phyloP scores from a whole-genome alignment of 2,888 invertebrate genomes.

The Argynnis bischoffii region DNA sequence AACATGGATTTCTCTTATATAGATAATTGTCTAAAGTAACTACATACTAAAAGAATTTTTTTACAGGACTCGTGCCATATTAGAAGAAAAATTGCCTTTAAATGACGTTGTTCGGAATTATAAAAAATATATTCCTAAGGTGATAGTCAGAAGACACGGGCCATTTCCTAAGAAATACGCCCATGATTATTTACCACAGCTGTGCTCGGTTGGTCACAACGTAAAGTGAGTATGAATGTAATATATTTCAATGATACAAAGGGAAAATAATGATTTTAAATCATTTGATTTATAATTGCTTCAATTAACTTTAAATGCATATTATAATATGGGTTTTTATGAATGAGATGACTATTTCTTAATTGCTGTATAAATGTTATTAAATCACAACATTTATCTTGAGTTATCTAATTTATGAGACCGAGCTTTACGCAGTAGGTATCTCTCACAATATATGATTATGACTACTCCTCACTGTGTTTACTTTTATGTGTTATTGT shows the following conservation, averaged over 20 bases:
- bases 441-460: slow-evolving; percentile 2
- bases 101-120: slow-evolving; percentile 89
- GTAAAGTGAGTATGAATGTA: slow-evolving; percentile 73
- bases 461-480: neutral
- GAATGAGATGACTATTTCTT: neutral
- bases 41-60: slow-evolving; percentile 1
- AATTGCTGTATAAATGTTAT: no score
- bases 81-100: slow-evolving; percentile 86
- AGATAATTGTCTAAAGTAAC: no score
- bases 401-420: slow-evolving; percentile 14
- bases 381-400: neutral
- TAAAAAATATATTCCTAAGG: slow-evolving; percentile 91
- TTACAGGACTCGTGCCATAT: slow-evolving; percentile 85
- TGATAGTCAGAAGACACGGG: slow-evolving; percentile 87
- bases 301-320: no score
- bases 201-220: slow-evolving; percentile 81
- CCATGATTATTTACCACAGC: slow-evolving; percentile 79
- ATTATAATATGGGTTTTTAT: no score
- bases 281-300: no score
- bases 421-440: neutral
- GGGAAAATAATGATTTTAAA: no score
- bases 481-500: neutral
- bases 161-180: slow-evolving; percentile 90
- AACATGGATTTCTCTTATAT: no score
- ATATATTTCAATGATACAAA: no score